Base-by-base conservation (phyloP, 2,888 invertebrate species). In the Cactoblastis cactorum region DNA sequence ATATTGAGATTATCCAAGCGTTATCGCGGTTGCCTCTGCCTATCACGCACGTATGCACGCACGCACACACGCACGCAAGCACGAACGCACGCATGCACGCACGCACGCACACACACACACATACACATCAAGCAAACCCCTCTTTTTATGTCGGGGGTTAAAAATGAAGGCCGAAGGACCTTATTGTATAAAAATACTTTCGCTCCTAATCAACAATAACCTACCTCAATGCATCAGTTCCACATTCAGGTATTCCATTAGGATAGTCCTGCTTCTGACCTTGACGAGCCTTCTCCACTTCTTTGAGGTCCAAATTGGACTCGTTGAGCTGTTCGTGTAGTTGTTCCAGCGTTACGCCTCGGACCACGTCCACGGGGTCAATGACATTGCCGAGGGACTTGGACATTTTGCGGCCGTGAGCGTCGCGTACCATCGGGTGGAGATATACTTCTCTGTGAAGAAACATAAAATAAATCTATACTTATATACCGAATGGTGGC, bases 371-470 rank as follows among this genome's bases (percentile, higher is more conserved):
- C 82, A 98, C 93, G 0, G 99, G 99, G 83, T 98, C 98, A 61
- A 99, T 96, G 2, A 99, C 98, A 78, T 99, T 99, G 50, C 99
- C 99, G 53, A 99, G 89, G 0, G 98, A 98, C 80, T 99, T 99
- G 62, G 98, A 98, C 99, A 99, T 99, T 89, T 99, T 99, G 50
- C 98, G 93, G 0, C 99, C 99, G 77, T 98, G 98, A 0, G 98
- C 97, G 83, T 99, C 99, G 50, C 99, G 93, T 1, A 99, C 95
- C 92, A 99, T 97, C 0, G 99, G 98, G 83, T 99, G 99, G 11
- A 99, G 91, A 71, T 97, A 97, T 0, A 99, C 94, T 86, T 97
- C 95, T 60, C 94, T 93, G 69, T 18, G 63, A 65, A 65, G 52
- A 53, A 15, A 39, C 4, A 18, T 32, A 24, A 28, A 18, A 15